These are phyloP conservation scores for Coelopa pilipes DNA, from an alignment of 2,888 invertebrate genomes.

Conservation along the genomic window DNA sequence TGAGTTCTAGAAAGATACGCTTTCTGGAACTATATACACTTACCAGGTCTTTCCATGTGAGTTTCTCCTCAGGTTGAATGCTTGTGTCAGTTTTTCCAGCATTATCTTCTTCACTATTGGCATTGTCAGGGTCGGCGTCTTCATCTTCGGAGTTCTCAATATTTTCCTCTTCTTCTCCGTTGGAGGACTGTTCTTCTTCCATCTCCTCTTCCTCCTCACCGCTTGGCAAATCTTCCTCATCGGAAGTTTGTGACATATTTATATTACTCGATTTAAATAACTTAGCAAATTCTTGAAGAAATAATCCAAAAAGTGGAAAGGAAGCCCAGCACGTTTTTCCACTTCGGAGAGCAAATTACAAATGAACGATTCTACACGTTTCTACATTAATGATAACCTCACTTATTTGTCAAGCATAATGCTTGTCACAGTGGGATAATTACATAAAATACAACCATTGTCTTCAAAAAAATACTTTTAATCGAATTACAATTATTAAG, in stretches of 20 bases:
- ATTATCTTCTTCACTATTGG: constrained; percentile 6
- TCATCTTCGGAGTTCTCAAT: constrained; percentile 20
- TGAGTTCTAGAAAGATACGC: too few species aligned
- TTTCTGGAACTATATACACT: constrained; percentile 46
- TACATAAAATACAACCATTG: too few species aligned
- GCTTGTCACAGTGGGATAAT: constrained; percentile 25
- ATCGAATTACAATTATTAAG: too few species aligned
- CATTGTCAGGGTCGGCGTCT: constrained; percentile 38
- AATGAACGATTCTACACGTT: constrained; percentile 35
- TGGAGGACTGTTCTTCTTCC: constrained; percentile 28
- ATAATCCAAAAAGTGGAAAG: not conserved
- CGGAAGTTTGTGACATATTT: constrained; percentile 62
- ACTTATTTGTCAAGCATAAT: not conserved
- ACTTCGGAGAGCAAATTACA: constrained; percentile 18
- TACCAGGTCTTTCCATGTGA: constrained; percentile 73
- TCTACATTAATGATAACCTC: constrained; percentile 32
- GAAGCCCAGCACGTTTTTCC: not conserved
- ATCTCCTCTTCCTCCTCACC: constrained; percentile 52
- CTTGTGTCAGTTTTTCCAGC: not conserved
- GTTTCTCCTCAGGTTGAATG: not conserved
- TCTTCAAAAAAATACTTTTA: too few species aligned
- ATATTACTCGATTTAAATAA: not conserved
- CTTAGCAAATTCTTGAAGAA: not conserved
- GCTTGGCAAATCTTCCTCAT: constrained; percentile 55
- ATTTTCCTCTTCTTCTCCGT: constrained; percentile 21